A percentile compares a stretch with the other conserved stretches of the same genome.
phyloP scores from a whole-genome alignment of 2,797 vertebrate genomes.

The Sebastes baramenuke region DNA sequence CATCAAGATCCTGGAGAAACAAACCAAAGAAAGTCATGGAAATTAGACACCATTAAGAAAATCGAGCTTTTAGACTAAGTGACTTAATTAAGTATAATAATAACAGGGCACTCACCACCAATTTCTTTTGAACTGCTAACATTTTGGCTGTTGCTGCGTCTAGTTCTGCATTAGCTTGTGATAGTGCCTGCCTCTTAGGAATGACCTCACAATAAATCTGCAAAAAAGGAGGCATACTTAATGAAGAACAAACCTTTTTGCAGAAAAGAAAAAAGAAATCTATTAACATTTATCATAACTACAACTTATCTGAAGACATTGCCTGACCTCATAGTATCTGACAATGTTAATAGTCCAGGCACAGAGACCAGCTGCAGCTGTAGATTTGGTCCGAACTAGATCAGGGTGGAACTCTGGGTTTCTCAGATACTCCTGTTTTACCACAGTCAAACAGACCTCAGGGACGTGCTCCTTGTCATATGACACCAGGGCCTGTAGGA shows the following conservation, averaged over 20 bases:
- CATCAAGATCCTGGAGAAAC: slow-evolving; percentile 83
- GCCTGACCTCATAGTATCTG: slow-evolving; percentile 86
- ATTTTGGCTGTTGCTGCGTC: slow-evolving; percentile 84
- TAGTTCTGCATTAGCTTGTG: slow-evolving; percentile 84
- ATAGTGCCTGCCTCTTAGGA: slow-evolving; percentile 82
- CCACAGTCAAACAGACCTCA: slow-evolving; percentile 86
- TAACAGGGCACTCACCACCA: slow-evolving; percentile 75
- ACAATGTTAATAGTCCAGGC: slow-evolving; percentile 88
- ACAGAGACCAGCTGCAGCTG: slow-evolving; percentile 88
- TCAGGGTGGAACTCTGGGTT: slow-evolving; percentile 87
- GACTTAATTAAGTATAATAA: neutral
- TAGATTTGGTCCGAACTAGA: slow-evolving; percentile 85
- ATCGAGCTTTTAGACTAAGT: neutral
- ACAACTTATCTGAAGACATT: neutral
- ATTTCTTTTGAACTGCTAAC: slow-evolving; percentile 84
- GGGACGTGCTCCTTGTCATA: slow-evolving; percentile 90
- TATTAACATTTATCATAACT: neutral
- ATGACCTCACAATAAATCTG: slow-evolving; percentile 87
- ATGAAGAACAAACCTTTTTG: neutral
- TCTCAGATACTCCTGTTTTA: slow-evolving; percentile 86
- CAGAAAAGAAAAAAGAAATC: neutral
- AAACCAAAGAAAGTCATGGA: slow-evolving; percentile 28
- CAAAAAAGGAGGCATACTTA: slow-evolving; percentile 28
- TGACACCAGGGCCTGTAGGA: slow-evolving; percentile 84
- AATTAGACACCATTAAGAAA: slow-evolving; percentile 11